These are phyloP conservation scores for Torymus tubicola DNA, from an alignment of 2,888 invertebrate genomes.

Conservation along the genomic window DNA sequence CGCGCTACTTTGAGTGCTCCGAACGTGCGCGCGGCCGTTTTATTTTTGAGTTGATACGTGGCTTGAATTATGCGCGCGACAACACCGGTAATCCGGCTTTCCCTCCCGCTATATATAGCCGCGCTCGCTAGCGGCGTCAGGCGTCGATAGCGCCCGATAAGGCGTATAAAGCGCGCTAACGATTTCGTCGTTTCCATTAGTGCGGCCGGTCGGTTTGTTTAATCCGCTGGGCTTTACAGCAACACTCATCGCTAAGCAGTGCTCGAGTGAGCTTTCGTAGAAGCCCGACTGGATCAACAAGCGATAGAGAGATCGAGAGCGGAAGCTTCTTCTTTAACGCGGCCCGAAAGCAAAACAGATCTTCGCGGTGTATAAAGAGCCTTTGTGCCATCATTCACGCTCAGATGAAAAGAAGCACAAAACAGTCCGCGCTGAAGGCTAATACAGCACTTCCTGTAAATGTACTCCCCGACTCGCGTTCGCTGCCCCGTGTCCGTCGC, in stretches of 20 bases:
- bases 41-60: no score
- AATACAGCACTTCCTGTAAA: constrained; percentile 46
- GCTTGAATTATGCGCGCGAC: no score
- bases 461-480: constrained; percentile 14
- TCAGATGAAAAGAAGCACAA: constrained; percentile 47
- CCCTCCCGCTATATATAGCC: no score
- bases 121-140: no score
- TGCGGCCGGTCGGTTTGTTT: constrained; percentile 65
- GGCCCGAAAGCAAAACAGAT: constrained; percentile 51
- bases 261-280: constrained; percentile 59
- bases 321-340: constrained; percentile 44
- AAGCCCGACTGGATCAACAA: constrained; percentile 53
- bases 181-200: constrained; percentile 30
- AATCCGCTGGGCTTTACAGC: constrained; percentile 64
- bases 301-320: constrained; percentile 49
- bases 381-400: constrained; percentile 45
- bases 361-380: constrained; percentile 41
- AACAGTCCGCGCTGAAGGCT: constrained; percentile 38
- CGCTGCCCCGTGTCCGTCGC: neutral
- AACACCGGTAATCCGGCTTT: no score
- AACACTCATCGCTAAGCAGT: constrained; percentile 66
- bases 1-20: no score
- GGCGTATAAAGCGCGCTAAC: no score
- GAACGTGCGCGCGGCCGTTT: no score
- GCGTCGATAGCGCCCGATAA: no score